Evolutionary conservation across 1,140 invertebrate genomes (phyloP).

Genomic region (Littorina saxatilis): DNA sequence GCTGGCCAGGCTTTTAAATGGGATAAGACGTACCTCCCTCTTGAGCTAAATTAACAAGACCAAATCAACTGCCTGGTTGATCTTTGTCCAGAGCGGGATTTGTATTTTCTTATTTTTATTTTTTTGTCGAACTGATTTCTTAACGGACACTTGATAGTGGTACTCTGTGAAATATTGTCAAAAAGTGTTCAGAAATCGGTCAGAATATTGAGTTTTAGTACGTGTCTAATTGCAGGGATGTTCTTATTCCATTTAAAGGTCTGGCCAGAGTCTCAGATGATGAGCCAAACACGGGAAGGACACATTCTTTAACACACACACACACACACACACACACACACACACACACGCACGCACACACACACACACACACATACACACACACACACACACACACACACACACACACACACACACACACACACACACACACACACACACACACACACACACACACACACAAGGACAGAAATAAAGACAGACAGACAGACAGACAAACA

Average conservation of each 20-base stretch:
- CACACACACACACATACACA: not conserved
- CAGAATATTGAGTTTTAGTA: too few relatives aligned
- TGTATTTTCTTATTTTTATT: too few relatives aligned
- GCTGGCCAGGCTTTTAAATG: too few relatives aligned
- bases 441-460: slow-evolving; percentile 23
- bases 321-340: slow-evolving; percentile 8
- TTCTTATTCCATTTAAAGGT: too few relatives aligned
- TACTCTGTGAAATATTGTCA: not conserved
- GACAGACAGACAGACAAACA: too few relatives aligned
- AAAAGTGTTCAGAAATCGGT: not conserved
- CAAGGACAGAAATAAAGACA: not conserved
- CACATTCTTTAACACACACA: not conserved
- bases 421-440: slow-evolving; percentile 13
- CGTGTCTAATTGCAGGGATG: too few relatives aligned
- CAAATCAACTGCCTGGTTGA: too few relatives aligned
- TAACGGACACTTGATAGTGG: not conserved
- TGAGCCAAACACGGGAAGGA: not conserved
- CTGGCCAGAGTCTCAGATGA: not conserved
- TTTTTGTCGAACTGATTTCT: not conserved
- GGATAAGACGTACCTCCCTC: too few relatives aligned
- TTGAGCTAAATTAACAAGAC: too few relatives aligned
- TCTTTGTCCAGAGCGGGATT: too few relatives aligned
- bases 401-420: slow-evolving; percentile 9
- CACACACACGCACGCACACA: slow-evolving; percentile 8
- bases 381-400: slow-evolving; percentile 4